Percentiles rank a stretch among this genome's conserved stretches.
phyloP scores from a whole-genome alignment of 2,113 vertebrate genomes.

The Scopus umbretta region DNA sequence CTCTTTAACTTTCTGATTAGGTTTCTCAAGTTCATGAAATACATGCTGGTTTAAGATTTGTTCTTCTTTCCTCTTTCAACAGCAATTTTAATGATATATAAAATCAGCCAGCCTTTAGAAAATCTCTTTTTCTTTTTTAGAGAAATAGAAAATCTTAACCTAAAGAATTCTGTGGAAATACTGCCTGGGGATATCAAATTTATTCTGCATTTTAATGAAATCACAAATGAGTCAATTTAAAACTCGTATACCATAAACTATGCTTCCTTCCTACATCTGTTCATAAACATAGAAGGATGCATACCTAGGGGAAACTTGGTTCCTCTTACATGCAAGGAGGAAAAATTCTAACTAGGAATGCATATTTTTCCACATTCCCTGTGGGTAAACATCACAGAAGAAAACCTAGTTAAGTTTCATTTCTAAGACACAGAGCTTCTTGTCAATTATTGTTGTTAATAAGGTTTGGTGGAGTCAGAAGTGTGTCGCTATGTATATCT shows the following conservation, averaged over 20 bases:
- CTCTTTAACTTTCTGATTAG: background rate
- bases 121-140: background rate
- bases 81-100: constrained; percentile 1
- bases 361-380: background rate
- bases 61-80: background rate
- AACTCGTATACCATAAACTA: constrained; percentile 30
- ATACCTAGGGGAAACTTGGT: constrained; percentile 1
- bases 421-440: background rate
- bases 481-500: background rate
- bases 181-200: constrained; percentile 44
- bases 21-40: background rate
- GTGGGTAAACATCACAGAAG: constrained; percentile 7
- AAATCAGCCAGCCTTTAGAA: constrained; percentile 9
- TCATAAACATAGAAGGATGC: constrained; percentile 18
- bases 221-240: constrained; percentile 59
- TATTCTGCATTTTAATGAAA: constrained; percentile 60
- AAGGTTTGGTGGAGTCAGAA: constrained; percentile 1
- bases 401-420: constrained; percentile 3
- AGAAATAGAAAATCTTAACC: constrained; percentile 9
- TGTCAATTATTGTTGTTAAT: background rate
- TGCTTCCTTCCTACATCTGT: constrained; percentile 52
- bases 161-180: constrained; percentile 27
- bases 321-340: background rate
- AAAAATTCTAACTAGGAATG: background rate
- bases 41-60: background rate